These are phyloP conservation scores for Alectura lathami DNA, from an alignment of 2,113 vertebrate genomes.

Conservation along the genomic window DNA sequence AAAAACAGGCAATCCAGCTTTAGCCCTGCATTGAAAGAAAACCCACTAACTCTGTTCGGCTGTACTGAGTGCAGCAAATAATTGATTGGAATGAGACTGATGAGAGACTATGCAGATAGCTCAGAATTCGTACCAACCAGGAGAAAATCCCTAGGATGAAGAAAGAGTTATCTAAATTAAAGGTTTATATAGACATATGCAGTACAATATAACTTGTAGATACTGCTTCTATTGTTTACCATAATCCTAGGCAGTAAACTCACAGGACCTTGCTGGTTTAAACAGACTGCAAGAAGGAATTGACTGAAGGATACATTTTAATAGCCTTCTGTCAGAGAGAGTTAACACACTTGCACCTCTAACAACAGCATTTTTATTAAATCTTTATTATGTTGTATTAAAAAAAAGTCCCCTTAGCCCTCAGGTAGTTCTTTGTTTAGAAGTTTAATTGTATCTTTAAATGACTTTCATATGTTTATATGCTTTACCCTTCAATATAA, in stretches of 20 bases:
- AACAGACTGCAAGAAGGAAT: constrained; percentile 48
- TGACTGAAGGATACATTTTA: constrained; percentile 54
- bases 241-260: constrained; percentile 28
- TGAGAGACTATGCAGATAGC: not conserved
- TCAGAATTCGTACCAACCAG: not conserved
- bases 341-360: constrained; percentile 68
- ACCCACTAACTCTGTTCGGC: not conserved
- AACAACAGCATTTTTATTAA: constrained; percentile 59
- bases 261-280: constrained; percentile 45
- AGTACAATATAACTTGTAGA: constrained; percentile 7
- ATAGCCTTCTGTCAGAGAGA: constrained; percentile 37
- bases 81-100: not conserved
- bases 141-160: constrained; percentile 15
- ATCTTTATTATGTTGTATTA: constrained; percentile 58
- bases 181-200: not conserved
- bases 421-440: constrained; percentile 67
- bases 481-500: constrained; percentile 47
- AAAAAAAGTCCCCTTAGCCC: constrained; percentile 57
- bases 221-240: constrained; percentile 44
- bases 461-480: constrained; percentile 67
- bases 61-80: not conserved
- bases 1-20: not conserved
- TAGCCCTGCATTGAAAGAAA: not conserved
- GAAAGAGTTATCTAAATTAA: not conserved
- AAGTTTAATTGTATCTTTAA: constrained; percentile 73